Base-by-base conservation (phyloP, 1,140 invertebrate species). In the Philotrypesis tridentata region DNA sequence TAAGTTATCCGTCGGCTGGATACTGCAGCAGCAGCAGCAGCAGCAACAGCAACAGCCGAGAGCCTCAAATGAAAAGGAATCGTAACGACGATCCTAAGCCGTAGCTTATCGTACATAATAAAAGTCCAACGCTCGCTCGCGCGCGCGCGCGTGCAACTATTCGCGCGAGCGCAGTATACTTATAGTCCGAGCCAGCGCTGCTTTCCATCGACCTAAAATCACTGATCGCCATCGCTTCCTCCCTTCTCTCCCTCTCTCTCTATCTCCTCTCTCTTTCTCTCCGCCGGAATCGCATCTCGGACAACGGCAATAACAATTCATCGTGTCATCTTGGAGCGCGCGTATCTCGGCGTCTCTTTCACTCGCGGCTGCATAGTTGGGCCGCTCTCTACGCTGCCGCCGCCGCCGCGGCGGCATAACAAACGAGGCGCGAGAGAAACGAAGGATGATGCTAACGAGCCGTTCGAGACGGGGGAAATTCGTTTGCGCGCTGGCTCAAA, bases 201-300 rank as follows among this genome's bases (percentile, higher is more conserved):
- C 33, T 76, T 76, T 76, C 33, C 74, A 40, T 65, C 60, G 60
- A 76, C 37, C 70, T 71, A 71, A 71, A 71, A 71, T 25, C 40
- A 29, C 14, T 27, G 48, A 60, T 60, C 37, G 65, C 37, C 29
- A 55, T n/a, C 48, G 21, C 48, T 70, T 67, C 65, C 31, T 77
- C 71, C n/a, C n/a, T n/a, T 29, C 3, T 73, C 71, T 75, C 55
- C 29, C 17, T 75, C 27, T 75, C 73, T 77, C 71, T 29, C 3
- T 73, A 40, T 75, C 55, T 55, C 17, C n/a, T 77, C 71, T 29
- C 3, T 73, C 71, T 75, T 27, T 55, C 17, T 75, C 27, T 75
- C 73, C 55, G 12, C 17, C 27, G 40, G 23, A 55, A 55, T 55
- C 21, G 17, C 60, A 17, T 21, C 31, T 33, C 65, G 33, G n/a